Evolutionary conservation across 2,113 vertebrate genomes (phyloP).

Genomic region (Propithecus coquereli): DNA sequence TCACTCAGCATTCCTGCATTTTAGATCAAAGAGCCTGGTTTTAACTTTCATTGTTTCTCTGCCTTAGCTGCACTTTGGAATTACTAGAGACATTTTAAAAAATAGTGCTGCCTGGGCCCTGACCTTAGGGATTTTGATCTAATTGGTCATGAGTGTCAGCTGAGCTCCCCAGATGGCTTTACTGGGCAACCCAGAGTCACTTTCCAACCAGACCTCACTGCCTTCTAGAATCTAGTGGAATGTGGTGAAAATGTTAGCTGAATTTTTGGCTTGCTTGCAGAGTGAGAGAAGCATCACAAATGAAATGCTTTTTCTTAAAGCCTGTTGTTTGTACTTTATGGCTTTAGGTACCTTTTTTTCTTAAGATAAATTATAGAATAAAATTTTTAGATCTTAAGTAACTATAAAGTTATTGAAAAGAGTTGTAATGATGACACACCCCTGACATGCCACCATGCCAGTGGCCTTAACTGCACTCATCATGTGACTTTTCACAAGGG

Average conservation of each 20-base stretch:
- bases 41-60: not conserved
- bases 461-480: slow-evolving; percentile 60
- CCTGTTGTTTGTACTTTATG: slow-evolving; percentile 46
- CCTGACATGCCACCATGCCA: not conserved
- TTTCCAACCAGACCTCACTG: not conserved
- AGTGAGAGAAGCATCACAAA: not conserved
- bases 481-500: not conserved
- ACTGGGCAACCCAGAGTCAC: not conserved
- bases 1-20: slow-evolving; percentile 19
- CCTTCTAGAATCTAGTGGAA: slow-evolving; percentile 26
- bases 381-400: slow-evolving; percentile 54
- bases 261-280: not conserved
- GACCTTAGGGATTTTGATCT: not conserved
- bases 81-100: not conserved
- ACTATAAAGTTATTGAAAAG: slow-evolving; percentile 8
- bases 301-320: slow-evolving; percentile 6
- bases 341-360: slow-evolving; percentile 48
- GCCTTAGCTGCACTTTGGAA: not conserved
- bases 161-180: not conserved
- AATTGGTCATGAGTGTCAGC: not conserved
- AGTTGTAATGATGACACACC: not conserved
- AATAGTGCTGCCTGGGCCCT: not conserved
- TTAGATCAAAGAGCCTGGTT: slow-evolving; percentile 2
- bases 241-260: not conserved
- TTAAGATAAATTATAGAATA: slow-evolving; percentile 47